Evolutionary conservation across 2,797 vertebrate species (phyloP).

Genomic region (Synaphobranchus kaupii): DNA sequence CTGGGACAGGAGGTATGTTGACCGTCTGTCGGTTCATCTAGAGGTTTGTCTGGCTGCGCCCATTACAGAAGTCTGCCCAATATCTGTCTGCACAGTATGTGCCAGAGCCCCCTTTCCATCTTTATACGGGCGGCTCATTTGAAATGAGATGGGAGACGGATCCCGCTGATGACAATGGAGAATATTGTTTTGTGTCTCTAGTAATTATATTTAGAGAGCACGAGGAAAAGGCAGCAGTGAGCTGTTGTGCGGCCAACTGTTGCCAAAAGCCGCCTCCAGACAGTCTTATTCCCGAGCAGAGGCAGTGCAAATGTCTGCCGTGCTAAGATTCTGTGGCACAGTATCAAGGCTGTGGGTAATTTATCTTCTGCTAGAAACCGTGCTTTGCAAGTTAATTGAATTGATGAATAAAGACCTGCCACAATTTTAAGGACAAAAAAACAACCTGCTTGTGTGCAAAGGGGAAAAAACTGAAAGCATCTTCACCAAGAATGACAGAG

Average conservation of each 20-base stretch:
- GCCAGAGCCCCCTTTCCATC: not conserved
- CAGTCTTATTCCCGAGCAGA: slow-evolving; percentile 2
- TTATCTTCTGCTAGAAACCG: slow-evolving; percentile 63
- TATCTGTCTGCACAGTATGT: not conserved
- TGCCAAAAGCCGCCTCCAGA: slow-evolving; percentile 3
- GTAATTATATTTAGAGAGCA: not conserved
- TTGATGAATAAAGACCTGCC: slow-evolving; percentile 66
- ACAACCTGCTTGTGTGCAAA: slow-evolving; percentile 54
- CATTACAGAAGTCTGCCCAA: not conserved
- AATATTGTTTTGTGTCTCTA: not conserved
- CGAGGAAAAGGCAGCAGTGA: not conserved
- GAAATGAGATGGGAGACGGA: not conserved
- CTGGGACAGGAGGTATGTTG: not conserved
- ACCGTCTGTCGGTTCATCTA: not conserved
- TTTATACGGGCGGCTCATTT: not conserved
- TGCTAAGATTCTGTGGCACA: slow-evolving; percentile 55
- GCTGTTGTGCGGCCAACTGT: not conserved
- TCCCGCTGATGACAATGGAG: not conserved
- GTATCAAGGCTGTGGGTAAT: slow-evolving; percentile 68
- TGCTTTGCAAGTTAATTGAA: slow-evolving; percentile 72
- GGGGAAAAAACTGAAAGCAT: slow-evolving; percentile 57
- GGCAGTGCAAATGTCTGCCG: slow-evolving; percentile 52
- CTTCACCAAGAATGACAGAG: slow-evolving; percentile 42
- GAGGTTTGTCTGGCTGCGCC: not conserved
- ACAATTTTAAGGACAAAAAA: slow-evolving; percentile 62